phyloP scores from a whole-genome alignment of 2,888 invertebrate species.

The Heliconius ethilla region DNA sequence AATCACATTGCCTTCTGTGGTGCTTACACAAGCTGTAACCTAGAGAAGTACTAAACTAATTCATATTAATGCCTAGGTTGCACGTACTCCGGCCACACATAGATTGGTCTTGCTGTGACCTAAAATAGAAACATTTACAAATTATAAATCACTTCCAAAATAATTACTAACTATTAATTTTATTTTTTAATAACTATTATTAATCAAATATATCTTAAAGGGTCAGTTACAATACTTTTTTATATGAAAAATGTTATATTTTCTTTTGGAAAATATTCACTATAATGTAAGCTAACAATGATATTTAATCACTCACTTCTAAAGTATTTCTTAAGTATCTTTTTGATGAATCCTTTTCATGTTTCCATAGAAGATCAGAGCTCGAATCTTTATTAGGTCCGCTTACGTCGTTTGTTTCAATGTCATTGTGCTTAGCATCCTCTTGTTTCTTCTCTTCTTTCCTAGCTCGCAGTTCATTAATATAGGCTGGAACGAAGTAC shows the following conservation, averaged over 20 bases:
- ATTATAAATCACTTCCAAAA: slow-evolving; percentile 8
- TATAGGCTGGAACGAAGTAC: slow-evolving; percentile 68
- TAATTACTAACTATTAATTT: not conserved
- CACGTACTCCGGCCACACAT: slow-evolving; percentile 71
- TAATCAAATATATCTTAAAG: not conserved
- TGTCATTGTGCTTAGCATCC: slow-evolving; percentile 65
- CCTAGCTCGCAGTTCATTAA: slow-evolving; percentile 52
- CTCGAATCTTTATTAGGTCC: slow-evolving; percentile 55
- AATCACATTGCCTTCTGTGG: slow-evolving; percentile 43
- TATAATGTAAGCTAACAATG: not conserved
- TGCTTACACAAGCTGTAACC: slow-evolving; percentile 40
- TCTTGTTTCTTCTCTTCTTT: slow-evolving; percentile 59
- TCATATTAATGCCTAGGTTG: slow-evolving; percentile 60
- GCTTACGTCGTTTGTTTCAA: slow-evolving; percentile 63
- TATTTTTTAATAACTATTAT: not conserved
- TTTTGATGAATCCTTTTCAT: slow-evolving; percentile 68
- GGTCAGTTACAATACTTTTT: too few species aligned
- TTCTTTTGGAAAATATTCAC: not conserved
- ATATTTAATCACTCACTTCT: slow-evolving; percentile 58
- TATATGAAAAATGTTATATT: not conserved
- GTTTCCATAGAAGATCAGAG: slow-evolving; percentile 69
- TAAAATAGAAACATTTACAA: slow-evolving; percentile 43
- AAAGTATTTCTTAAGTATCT: slow-evolving; percentile 59
- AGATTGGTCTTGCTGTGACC: slow-evolving; percentile 61
- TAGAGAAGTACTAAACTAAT: slow-evolving; percentile 33